Evolutionary conservation across 2,797 vertebrate genomes (phyloP).

Genomic region (Rhinogobio ventralis): DNA sequence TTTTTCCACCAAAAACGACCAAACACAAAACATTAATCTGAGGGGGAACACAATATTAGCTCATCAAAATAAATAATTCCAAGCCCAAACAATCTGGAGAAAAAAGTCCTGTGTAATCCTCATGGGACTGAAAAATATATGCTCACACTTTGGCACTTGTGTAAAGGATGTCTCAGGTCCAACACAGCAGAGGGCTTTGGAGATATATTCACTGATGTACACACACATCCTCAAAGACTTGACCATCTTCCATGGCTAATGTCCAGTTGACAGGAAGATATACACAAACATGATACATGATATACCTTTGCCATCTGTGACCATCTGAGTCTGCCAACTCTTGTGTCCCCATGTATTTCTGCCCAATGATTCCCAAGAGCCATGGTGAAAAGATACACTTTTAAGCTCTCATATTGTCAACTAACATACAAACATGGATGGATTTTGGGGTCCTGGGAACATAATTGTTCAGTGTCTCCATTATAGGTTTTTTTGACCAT

Average conservation of each 20-base stretch:
- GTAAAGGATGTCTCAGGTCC: neutral
- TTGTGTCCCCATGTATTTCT: neutral
- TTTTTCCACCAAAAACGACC: neutral
- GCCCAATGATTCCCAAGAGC: neutral
- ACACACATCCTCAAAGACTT: constrained; percentile 20
- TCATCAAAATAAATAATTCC: neutral
- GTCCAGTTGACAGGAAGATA: constrained; percentile 40
- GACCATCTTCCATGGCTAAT: constrained; percentile 45
- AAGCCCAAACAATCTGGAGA: neutral
- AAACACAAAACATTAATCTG: neutral
- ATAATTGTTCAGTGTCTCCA: neutral
- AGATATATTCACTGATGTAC: constrained; percentile 16
- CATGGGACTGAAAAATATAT: neutral
- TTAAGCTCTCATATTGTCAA: neutral
- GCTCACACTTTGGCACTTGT: neutral
- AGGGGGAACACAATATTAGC: neutral
- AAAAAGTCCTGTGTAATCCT: neutral
- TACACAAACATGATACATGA: constrained; percentile 43
- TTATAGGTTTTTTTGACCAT: too few relatives aligned
- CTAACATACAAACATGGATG: neutral
- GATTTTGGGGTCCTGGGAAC: neutral
- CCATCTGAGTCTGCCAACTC: constrained; percentile 33
- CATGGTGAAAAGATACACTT: neutral
- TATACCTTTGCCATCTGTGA: constrained; percentile 52
- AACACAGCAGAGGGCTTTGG: neutral